phyloP scores from a whole-genome alignment of 2,888 invertebrate genomes.

The Acronicta alni region DNA sequence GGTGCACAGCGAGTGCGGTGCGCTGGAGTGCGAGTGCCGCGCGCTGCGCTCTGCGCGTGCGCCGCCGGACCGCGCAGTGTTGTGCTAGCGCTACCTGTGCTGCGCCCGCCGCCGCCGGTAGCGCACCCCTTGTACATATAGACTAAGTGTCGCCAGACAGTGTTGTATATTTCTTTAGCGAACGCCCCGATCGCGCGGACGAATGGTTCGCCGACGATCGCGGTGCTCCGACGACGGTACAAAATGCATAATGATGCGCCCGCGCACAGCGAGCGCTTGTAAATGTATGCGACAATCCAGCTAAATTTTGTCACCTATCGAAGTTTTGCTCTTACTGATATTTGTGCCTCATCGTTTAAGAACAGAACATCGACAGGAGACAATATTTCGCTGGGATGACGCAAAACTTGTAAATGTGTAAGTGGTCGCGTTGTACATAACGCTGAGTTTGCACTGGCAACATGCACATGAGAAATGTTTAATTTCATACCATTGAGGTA shows the following conservation, averaged over 20 bases:
- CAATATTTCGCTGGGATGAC: too few species aligned
- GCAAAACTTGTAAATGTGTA: conserved; percentile 46
- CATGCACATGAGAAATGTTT: conserved; percentile 28
- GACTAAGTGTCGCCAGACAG: conserved; percentile 56
- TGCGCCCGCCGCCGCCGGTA: conserved; percentile 23
- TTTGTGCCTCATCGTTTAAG: too few species aligned
- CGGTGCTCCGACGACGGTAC: conserved; percentile 77
- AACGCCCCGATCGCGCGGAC: conserved; percentile 80
- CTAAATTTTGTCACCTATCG: too few species aligned
- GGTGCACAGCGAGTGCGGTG: conserved; percentile 49
- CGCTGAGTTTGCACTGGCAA: conserved; percentile 40
- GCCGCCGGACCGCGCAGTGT: conserved; percentile 60
- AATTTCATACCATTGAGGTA: conserved; percentile 31
- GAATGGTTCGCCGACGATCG: conserved; percentile 56
- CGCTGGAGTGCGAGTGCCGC: conserved; percentile 57
- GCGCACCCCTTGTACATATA: conserved; percentile 60
- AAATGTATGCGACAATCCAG: conserved; percentile 28
- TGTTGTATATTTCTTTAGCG: conserved; percentile 68
- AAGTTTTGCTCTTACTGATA: too few species aligned
- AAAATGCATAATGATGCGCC: conserved; percentile 80
- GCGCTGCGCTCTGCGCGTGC: conserved; percentile 59
- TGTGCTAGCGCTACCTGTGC: conserved; percentile 34
- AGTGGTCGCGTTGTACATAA: conserved; percentile 42
- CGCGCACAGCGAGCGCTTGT: conserved; percentile 52
- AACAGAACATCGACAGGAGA: too few species aligned